Evolutionary conservation across 2,113 vertebrate species (phyloP).

Genomic region (Antechinus stuartii): DNA sequence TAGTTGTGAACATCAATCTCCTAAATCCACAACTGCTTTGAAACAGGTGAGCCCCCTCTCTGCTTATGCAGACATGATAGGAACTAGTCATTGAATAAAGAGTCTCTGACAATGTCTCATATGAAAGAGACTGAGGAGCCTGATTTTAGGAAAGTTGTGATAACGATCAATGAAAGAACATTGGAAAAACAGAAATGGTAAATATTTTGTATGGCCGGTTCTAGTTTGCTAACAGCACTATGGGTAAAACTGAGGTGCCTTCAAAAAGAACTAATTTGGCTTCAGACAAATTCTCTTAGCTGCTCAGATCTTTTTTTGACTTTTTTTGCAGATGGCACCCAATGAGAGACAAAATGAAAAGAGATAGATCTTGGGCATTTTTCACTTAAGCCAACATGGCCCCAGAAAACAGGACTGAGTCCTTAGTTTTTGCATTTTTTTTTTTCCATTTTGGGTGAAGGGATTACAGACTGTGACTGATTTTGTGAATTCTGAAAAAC

Average conservation of each 20-base stretch:
- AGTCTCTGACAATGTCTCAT: not conserved
- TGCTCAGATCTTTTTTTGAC: not conserved
- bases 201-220: not conserved
- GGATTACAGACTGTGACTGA: not conserved
- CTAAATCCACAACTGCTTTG: not conserved
- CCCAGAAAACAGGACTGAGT: not conserved
- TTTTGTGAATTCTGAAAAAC: not conserved
- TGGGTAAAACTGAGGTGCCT: not conserved
- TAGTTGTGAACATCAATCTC: not conserved
- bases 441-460: not conserved
- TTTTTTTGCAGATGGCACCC: not conserved
- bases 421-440: not conserved
- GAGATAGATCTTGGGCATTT: not conserved
- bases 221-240: not conserved
- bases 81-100: not conserved
- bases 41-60: not conserved
- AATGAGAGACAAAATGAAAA: not conserved
- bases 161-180: not conserved
- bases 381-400: not conserved
- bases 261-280: not conserved
- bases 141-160: not conserved
- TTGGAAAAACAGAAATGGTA: not conserved
- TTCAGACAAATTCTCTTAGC: not conserved
- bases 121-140: not conserved
- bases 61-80: not conserved